Evolutionary conservation across 2,113 vertebrate genomes (phyloP).

Genomic region (Austrofundulus limnaeus): DNA sequence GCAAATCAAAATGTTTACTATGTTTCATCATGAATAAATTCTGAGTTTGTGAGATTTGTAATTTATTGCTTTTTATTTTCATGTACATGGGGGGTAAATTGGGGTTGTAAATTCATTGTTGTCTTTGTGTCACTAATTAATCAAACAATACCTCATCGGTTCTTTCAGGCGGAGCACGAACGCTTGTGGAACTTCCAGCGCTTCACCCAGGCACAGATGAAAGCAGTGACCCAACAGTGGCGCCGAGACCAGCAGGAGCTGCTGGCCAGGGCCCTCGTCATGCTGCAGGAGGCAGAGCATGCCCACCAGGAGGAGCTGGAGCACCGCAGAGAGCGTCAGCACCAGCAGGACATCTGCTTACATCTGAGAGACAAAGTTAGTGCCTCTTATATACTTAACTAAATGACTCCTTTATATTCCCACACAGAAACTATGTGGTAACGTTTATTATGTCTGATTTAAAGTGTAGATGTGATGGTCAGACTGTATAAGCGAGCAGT

Average conservation of each 20-base stretch:
- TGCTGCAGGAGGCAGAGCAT: slow-evolving; percentile 81
- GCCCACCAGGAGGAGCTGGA: slow-evolving; percentile 77
- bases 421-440: background rate
- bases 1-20: no score
- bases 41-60: no score
- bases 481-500: slow-evolving; percentile 1
- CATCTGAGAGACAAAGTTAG: slow-evolving; percentile 88
- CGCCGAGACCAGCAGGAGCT: slow-evolving; percentile 78
- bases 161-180: slow-evolving; percentile 81
- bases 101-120: background rate
- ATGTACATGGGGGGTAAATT: no score
- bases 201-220: slow-evolving; percentile 77
- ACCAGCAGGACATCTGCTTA: slow-evolving; percentile 85
- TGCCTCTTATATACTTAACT: slow-evolving; percentile 3
- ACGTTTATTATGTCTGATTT: background rate
- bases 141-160: no score
- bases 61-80: no score
- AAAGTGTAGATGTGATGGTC: slow-evolving; percentile 9
- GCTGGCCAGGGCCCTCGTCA: slow-evolving; percentile 72
- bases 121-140: background rate
- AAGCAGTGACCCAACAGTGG: slow-evolving; percentile 76
- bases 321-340: slow-evolving; percentile 76
- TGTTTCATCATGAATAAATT: no score
- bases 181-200: slow-evolving; percentile 73
- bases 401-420: no score